A percentile compares a stretch with the other conserved stretches of the same genome.
Evolutionary conservation across 2,113 vertebrate genomes (phyloP).

Genomic region (Apistogramma diplotaenia): DNA sequence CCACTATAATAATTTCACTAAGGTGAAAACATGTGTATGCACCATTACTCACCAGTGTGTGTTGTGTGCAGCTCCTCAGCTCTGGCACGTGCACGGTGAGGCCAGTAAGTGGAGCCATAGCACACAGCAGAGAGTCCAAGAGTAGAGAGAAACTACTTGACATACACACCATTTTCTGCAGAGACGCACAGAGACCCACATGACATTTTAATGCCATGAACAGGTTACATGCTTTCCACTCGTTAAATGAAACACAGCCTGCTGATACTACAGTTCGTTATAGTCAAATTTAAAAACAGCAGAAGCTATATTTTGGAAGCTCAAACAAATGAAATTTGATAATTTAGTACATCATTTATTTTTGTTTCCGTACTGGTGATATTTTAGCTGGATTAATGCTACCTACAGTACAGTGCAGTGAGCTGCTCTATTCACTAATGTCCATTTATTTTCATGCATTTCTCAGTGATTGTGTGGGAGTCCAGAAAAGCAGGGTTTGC

Average conservation of each 20-base stretch:
- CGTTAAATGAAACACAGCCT: too few relatives aligned
- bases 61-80: conserved; percentile 86
- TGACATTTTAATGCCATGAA: not conserved
- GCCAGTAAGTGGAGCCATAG: conserved; percentile 86
- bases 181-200: not conserved
- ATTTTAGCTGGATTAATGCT: not conserved
- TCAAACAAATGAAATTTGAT: not conserved
- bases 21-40: not conserved
- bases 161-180: conserved; percentile 89
- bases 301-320: not conserved
- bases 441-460: too few relatives aligned
- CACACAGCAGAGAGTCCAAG: conserved; percentile 92
- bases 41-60: conserved; percentile 84
- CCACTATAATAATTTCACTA: not conserved
- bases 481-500: too few relatives aligned
- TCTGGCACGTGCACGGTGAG: conserved; percentile 91
- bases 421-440: not conserved
- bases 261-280: not conserved
- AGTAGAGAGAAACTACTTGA: conserved; percentile 90
- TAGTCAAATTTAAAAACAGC: not conserved
- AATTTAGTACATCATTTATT: not conserved
- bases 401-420: not conserved
- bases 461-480: too few relatives aligned
- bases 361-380: too few relatives aligned
- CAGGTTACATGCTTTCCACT: not conserved